These are phyloP conservation scores for Amazona vittata DNA, from an alignment of 2,113 vertebrate species.

Conservation along the genomic window DNA sequence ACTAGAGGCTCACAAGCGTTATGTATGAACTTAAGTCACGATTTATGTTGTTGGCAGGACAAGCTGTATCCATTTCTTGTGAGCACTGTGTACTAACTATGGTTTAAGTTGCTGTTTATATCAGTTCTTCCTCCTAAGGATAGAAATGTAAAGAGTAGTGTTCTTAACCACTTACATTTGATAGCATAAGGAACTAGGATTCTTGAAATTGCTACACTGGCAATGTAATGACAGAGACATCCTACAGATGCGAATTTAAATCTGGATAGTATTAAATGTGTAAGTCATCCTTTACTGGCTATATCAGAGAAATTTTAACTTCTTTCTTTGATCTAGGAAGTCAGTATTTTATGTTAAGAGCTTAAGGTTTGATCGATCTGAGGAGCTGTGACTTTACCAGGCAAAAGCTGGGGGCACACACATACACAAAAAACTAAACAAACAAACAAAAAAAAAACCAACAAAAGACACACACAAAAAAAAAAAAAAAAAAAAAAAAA, in stretches of 20 bases:
- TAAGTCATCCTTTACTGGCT: neutral
- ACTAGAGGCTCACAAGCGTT: neutral
- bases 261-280: neutral
- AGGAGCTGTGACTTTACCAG: neutral
- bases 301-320: neutral
- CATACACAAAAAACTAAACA: neutral
- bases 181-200: neutral
- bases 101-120: neutral
- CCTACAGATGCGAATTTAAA: neutral
- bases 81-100: neutral
- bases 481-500: too few species aligned
- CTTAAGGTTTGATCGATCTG: neutral
- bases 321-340: neutral
- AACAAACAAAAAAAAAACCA: neutral
- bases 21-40: neutral
- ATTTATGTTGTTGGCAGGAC: neutral
- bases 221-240: neutral
- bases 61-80: neutral
- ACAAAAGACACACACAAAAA: too few species aligned
- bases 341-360: neutral
- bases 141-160: neutral
- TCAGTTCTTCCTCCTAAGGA: neutral
- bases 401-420: neutral
- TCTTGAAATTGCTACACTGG: neutral
- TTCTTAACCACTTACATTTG: neutral